Conservation (phyloP, 2,797 vertebrate species). For the Lagodon rhomboides region DNA sequence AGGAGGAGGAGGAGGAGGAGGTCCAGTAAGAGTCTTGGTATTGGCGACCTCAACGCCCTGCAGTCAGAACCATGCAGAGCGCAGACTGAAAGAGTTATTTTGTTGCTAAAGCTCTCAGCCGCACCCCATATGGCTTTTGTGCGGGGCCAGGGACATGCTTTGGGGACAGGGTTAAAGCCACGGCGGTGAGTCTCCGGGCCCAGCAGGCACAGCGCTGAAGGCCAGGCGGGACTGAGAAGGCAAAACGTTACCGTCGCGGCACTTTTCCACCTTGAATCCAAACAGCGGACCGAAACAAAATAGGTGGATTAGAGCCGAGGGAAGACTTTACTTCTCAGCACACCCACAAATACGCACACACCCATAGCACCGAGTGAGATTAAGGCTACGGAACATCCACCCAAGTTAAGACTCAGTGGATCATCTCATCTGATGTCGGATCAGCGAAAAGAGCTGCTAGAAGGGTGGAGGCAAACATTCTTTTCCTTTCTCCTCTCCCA, state of each 20-base stretch:
- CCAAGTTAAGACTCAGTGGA: conserved; percentile 46
- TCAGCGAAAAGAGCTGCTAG: conserved; percentile 25
- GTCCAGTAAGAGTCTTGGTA: conserved; percentile 63
- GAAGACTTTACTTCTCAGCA: conserved; percentile 40
- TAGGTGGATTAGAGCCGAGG: conserved; percentile 62
- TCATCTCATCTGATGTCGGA: conserved; percentile 50
- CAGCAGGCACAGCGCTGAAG: conserved; percentile 83
- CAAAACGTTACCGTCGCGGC: conserved; percentile 70
- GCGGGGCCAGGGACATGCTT: conserved; percentile 58
- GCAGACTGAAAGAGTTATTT: conserved; percentile 77
- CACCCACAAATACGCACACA: conserved; percentile 25
- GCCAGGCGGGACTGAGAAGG: conserved; percentile 65
- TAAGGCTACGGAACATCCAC: conserved; percentile 38
- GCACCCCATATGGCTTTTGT: conserved; percentile 83
- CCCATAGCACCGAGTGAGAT: conserved; percentile 31
- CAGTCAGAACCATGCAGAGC: conserved; percentile 74
- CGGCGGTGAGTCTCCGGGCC: conserved; percentile 72
- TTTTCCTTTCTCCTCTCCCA: background rate
- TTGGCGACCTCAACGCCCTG: conserved; percentile 68
- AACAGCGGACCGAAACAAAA: conserved; percentile 60
- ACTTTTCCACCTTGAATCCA: conserved; percentile 70
- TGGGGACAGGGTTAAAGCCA: conserved; percentile 67
- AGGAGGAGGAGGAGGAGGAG: conserved; percentile 56
- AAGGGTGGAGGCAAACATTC: conserved; percentile 17
- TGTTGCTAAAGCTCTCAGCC: conserved; percentile 72